Conservation (phyloP, 2,888 invertebrate genomes). For the Cephus spinipes region DNA sequence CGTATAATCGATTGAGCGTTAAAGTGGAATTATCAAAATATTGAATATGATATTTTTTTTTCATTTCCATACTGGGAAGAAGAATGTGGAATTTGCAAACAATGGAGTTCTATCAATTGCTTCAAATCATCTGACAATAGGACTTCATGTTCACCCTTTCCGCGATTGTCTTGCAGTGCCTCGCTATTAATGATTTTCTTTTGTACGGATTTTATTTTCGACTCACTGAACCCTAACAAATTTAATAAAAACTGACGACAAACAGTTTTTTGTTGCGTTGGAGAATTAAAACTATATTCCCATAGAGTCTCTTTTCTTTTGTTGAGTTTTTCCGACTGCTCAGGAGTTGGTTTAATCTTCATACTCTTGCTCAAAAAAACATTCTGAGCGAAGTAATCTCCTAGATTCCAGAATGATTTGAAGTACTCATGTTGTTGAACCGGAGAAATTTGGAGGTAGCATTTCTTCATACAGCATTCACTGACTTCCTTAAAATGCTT, state of each 20-base stretch:
- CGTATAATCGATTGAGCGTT: conserved; percentile 21
- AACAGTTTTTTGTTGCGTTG: conserved; percentile 11
- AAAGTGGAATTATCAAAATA: conserved; percentile 25
- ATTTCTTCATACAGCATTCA: no score
- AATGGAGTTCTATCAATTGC: conserved; percentile 25
- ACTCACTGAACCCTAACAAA: conserved; percentile 13
- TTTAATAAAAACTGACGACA: conserved; percentile 26
- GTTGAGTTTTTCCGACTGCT: not conserved
- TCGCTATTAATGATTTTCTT: conserved; percentile 22
- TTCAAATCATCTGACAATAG: conserved; percentile 27
- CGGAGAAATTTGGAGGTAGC: no score
- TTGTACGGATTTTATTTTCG: conserved; percentile 20
- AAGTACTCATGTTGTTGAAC: no score
- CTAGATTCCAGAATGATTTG: no score
- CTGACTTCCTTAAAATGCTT: no score
- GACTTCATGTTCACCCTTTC: conserved; percentile 24
- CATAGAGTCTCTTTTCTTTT: conserved; percentile 7
- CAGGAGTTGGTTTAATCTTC: no score
- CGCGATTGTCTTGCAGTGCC: conserved; percentile 22
- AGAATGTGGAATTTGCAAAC: conserved; percentile 18
- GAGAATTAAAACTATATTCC: conserved; percentile 23
- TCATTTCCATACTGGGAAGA: conserved; percentile 19
- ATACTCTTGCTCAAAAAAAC: no score
- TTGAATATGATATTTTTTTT: conserved; percentile 13
- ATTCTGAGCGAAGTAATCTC: no score